Conservation (phyloP, 2,113 vertebrate species). For the Camelus bactrianus region DNA sequence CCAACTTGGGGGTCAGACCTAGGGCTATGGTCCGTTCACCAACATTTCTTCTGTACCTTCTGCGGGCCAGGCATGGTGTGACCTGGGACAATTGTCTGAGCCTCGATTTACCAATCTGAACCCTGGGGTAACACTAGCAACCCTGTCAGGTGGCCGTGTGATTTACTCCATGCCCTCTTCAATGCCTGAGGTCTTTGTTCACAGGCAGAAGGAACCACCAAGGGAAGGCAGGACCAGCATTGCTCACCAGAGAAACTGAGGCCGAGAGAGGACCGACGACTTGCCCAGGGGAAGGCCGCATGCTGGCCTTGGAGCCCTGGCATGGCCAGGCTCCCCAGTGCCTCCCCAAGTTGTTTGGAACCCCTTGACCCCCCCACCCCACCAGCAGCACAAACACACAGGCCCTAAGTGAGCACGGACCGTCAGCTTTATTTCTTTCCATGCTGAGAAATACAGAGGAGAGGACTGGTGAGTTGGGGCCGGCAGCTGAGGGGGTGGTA, state of each 20-base stretch:
- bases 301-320: not conserved
- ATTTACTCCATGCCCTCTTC: not conserved
- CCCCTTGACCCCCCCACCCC: not conserved
- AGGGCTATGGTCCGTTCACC: not conserved
- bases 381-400: constrained; percentile 59
- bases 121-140: not conserved
- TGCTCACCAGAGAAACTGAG: not conserved
- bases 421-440: constrained; percentile 96
- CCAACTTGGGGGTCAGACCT: not conserved
- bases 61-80: not conserved
- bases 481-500: not conserved
- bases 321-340: not conserved
- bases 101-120: not conserved
- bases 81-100: not conserved
- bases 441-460: constrained; percentile 92
- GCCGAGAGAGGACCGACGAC: not conserved
- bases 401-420: constrained; percentile 85
- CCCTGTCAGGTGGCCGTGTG: not conserved
- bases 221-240: not conserved
- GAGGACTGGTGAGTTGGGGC: constrained; percentile 54
- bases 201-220: not conserved
- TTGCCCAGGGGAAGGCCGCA: not conserved
- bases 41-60: not conserved
- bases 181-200: not conserved
- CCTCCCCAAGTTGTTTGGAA: not conserved